Evolutionary conservation across 2,888 invertebrate species (phyloP).

Genomic region (Cerastis leucographa): DNA sequence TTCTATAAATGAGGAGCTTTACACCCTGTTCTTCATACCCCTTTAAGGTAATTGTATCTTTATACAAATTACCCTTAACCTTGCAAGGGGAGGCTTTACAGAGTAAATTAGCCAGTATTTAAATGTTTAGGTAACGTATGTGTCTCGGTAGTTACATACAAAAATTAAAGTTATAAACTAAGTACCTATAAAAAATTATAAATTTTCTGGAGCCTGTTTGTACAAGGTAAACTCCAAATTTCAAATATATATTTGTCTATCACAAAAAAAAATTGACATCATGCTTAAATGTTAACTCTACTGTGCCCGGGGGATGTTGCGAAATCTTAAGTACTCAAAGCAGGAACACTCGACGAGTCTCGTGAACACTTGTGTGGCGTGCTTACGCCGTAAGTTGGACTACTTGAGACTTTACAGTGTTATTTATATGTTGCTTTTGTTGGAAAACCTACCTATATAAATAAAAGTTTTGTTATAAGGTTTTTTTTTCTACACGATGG

Average conservation of each 20-base stretch:
- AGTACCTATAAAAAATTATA: neutral
- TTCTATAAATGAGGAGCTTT: no score
- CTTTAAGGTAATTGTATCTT: no score
- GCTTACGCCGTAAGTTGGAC: neutral
- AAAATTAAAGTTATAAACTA: neutral
- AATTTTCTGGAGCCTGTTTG: neutral
- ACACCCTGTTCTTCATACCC: no score
- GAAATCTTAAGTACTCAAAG: slow-evolving; percentile 33
- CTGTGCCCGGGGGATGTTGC: neutral
- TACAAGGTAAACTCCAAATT: neutral
- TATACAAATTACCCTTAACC: no score
- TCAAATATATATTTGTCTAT: neutral
- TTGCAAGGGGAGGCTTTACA: neutral
- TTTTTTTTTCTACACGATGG: neutral
- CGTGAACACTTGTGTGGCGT: slow-evolving; percentile 14
- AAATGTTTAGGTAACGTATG: neutral
- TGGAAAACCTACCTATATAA: neutral
- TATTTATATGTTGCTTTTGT: slow-evolving; percentile 8
- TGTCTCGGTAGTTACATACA: neutral
- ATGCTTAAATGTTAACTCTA: slow-evolving; percentile 28
- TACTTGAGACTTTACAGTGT: neutral
- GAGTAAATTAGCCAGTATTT: neutral
- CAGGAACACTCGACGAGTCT: slow-evolving; percentile 30
- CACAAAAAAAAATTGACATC: no score
- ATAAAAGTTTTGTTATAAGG: neutral